These are phyloP conservation scores for Ophiothrix spiculata DNA, from an alignment of 35 echinoderm and acorn worm genomes.

Conservation along the genomic window DNA sequence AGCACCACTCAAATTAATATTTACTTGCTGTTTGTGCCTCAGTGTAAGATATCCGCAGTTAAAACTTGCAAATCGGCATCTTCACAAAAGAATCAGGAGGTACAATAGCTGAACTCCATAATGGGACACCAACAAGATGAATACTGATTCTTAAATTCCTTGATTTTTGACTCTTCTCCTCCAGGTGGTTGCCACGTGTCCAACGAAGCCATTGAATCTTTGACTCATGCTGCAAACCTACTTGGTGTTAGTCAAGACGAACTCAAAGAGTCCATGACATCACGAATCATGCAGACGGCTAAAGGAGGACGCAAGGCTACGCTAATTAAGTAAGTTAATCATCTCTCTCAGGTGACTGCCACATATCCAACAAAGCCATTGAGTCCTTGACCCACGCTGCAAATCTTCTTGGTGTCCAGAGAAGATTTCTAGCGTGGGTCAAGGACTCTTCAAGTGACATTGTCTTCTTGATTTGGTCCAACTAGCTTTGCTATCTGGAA, in stretches of 20 bases:
- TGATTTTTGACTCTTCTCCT: constrained; percentile 10
- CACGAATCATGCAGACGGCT: constrained; percentile 69
- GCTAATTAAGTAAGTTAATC: constrained; percentile 83
- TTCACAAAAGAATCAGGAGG: too few species aligned
- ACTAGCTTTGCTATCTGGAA: too few species aligned
- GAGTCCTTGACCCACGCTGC: constrained; percentile 47
- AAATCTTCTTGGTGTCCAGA: constrained; percentile 52
- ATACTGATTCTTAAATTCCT: too few species aligned
- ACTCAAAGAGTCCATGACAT: constrained; percentile 61
- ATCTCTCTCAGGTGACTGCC: constrained; percentile 49
- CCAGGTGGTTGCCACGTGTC: constrained; percentile 69
- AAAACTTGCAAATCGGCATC: too few species aligned
- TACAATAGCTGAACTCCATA: too few species aligned
- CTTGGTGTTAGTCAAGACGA: constrained; percentile 47
- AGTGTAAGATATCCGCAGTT: too few species aligned
- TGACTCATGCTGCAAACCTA: constrained; percentile 53
- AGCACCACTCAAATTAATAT: too few species aligned
- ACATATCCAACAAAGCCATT: constrained; percentile 36
- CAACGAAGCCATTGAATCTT: constrained; percentile 23
- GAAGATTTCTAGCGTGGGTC: too few species aligned
- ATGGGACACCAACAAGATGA: too few species aligned
- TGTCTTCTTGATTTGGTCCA: too few species aligned
- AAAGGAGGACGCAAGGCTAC: constrained; percentile 53
- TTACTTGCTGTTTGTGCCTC: too few species aligned
- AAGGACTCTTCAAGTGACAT: too few species aligned